Percentiles rank a stretch among this genome's conserved stretches.
Evolutionary conservation across 2,113 vertebrate genomes (phyloP).

Genomic region (Gavia stellata): DNA sequence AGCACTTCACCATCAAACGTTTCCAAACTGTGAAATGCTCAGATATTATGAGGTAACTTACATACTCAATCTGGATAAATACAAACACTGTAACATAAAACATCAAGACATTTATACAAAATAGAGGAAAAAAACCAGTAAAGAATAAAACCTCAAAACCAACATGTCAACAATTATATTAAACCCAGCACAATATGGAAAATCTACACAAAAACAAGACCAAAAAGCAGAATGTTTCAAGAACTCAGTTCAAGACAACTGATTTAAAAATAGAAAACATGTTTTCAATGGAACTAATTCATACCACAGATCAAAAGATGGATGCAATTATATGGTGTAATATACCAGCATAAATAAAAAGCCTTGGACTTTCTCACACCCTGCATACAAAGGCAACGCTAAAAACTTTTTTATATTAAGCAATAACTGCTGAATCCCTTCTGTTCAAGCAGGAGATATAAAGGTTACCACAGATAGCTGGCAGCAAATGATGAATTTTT

Average conservation of each 20-base stretch:
- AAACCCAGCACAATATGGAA: slow-evolving; percentile 42
- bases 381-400: slow-evolving; percentile 12
- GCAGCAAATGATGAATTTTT: slow-evolving; percentile 33
- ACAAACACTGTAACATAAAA: not conserved
- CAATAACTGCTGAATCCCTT: not conserved
- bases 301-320: slow-evolving; percentile 63
- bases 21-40: not conserved
- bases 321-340: slow-evolving; percentile 53
- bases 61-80: not conserved
- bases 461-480: slow-evolving; percentile 36
- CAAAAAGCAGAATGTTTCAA: slow-evolving; percentile 27
- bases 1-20: not conserved
- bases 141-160: not conserved
- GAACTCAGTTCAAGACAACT: slow-evolving; percentile 24
- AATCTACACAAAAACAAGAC: slow-evolving; percentile 38
- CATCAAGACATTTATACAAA: not conserved
- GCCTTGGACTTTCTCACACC: slow-evolving; percentile 58
- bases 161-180: slow-evolving; percentile 28
- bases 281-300: slow-evolving; percentile 63
- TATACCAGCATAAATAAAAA: slow-evolving; percentile 57
- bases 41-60: not conserved
- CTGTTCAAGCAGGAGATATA: slow-evolving; percentile 39
- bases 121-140: not conserved
- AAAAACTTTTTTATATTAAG: slow-evolving; percentile 17
- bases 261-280: slow-evolving; percentile 63